phyloP scores from a whole-genome alignment of 2,888 invertebrate species.

The Amblyjoppa fuscipennis region DNA sequence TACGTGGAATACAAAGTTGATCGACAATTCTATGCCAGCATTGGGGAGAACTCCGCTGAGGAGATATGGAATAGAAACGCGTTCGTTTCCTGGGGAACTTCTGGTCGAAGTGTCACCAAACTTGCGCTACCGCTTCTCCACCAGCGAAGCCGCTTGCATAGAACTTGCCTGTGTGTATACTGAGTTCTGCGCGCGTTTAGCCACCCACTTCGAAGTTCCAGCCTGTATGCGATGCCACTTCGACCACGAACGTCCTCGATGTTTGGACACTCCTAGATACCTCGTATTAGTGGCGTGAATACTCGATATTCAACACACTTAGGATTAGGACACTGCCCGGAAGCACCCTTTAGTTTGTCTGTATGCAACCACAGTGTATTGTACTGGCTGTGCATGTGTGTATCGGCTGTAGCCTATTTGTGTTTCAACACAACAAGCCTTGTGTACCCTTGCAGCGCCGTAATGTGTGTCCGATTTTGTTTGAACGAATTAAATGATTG shows the following conservation, averaged over 20 bases:
- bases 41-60: not conserved
- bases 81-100: constrained; percentile 14
- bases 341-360: not conserved
- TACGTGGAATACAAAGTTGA: constrained; percentile 1
- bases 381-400: not conserved
- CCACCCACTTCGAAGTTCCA: constrained; percentile 6
- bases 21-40: constrained; percentile 6
- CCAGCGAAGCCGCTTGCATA: not conserved
- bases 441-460: constrained; percentile 11
- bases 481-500: not conserved
- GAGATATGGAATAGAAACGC: constrained; percentile 30
- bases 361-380: constrained; percentile 3
- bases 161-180: not conserved
- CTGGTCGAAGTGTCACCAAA: constrained; percentile 1
- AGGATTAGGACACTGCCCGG: not conserved
- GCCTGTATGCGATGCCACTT: constrained; percentile 16
- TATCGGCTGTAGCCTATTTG: not conserved
- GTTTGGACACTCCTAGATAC: constrained; percentile 13
- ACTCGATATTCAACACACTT: constrained; percentile 17
- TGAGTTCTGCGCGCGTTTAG: not conserved
- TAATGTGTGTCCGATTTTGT: constrained; percentile 32
- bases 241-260: constrained; percentile 3
- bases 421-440: constrained; percentile 13
- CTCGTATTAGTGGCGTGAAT: constrained; percentile 9
- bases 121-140: not conserved